Percentiles rank a stretch among this genome's conserved stretches.
Conservation (phyloP, 2,888 invertebrate genomes). For the Polyploca ridens region DNA sequence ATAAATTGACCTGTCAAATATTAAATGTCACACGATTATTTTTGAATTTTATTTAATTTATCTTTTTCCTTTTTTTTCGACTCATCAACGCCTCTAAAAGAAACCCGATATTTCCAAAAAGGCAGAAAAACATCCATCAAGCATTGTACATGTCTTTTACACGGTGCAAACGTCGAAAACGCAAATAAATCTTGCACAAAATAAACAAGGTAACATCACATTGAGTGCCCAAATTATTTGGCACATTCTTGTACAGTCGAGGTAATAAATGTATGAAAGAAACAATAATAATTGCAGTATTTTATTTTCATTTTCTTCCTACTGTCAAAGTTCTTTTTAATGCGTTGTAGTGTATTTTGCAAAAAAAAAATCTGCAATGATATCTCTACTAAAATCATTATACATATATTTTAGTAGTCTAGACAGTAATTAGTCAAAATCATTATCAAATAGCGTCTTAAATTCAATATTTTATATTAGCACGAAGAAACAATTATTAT, state of each 20-base stretch:
- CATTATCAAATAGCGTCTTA: not conserved
- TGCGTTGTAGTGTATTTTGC: not conserved
- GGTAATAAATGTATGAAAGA: not conserved
- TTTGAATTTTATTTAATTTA: slow-evolving; percentile 7
- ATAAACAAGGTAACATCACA: slow-evolving; percentile 25
- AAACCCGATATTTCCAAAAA: slow-evolving; percentile 17
- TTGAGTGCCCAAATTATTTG: slow-evolving; percentile 5
- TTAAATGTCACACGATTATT: slow-evolving; percentile 11
- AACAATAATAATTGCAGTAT: too few relatives aligned
- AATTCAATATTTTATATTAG: not conserved
- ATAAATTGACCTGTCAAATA: slow-evolving; percentile 10
- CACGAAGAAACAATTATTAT: not conserved
- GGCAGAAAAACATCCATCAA: not conserved
- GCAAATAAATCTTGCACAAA: slow-evolving; percentile 37
- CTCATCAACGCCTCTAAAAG: slow-evolving; percentile 18
- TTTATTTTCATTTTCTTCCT: not conserved
- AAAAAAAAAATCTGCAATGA: not conserved
- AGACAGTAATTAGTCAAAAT: not conserved
- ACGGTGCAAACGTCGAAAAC: slow-evolving; percentile 29
- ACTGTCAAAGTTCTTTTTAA: too few relatives aligned
- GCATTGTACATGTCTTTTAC: slow-evolving; percentile 22
- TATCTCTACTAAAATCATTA: not conserved
- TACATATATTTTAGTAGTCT: not conserved
- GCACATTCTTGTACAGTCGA: slow-evolving; percentile 15
- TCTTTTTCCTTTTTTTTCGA: slow-evolving; percentile 9